Evolutionary conservation across 2,113 vertebrate species (phyloP).

Genomic region (Epinephelus moara): DNA sequence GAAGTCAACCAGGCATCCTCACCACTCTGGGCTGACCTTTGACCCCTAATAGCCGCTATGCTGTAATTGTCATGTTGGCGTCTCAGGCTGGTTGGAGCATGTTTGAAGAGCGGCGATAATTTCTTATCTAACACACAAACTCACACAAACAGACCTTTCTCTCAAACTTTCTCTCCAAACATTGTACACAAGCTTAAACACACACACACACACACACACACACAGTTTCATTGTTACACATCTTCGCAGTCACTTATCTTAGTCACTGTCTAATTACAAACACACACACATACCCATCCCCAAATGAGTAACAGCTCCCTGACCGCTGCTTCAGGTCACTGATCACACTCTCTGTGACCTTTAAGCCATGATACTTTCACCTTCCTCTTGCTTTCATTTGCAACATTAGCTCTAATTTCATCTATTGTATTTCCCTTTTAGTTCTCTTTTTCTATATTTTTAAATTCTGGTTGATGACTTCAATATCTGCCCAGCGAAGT

Average conservation of each 20-base stretch:
- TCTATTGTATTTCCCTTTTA: neutral
- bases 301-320: slow-evolving; percentile 3
- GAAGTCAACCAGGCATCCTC: slow-evolving; percentile 38
- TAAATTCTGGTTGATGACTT: neutral
- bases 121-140: slow-evolving; percentile 24
- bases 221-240: too few species aligned
- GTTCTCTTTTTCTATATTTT: neutral
- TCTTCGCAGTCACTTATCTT: slow-evolving; percentile 18
- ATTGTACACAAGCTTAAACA: neutral
- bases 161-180: slow-evolving; percentile 12
- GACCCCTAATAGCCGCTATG: slow-evolving; percentile 39
- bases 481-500: neutral
- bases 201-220: slow-evolving; percentile 1
- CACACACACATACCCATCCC: slow-evolving; percentile 1
- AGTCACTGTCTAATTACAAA: neutral
- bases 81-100: slow-evolving; percentile 40
- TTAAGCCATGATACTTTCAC: slow-evolving; percentile 8
- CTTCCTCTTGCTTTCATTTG: neutral
- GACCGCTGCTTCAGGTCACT: slow-evolving; percentile 41
- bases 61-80: slow-evolving; percentile 41
- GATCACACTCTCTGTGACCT: slow-evolving; percentile 52
- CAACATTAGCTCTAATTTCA: neutral
- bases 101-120: slow-evolving; percentile 25
- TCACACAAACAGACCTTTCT: slow-evolving; percentile 9
- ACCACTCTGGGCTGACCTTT: slow-evolving; percentile 5